These are phyloP conservation scores for Gorsachius goisagi DNA, from an alignment of 2,113 vertebrate species.

Conservation along the genomic window DNA sequence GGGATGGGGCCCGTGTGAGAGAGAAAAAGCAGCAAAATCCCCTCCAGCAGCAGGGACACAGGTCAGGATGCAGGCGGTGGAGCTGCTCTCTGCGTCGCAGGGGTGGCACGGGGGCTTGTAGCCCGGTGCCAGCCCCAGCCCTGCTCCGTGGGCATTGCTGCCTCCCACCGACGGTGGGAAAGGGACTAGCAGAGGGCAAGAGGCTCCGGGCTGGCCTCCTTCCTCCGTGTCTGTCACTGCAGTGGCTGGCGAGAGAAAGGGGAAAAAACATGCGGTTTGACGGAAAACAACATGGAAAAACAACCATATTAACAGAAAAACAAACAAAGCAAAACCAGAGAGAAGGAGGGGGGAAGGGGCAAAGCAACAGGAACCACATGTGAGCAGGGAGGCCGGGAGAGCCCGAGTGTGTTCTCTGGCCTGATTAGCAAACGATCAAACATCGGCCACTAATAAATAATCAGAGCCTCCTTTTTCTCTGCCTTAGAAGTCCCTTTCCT, in stretches of 20 bases:
- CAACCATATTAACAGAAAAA: constrained; percentile 79
- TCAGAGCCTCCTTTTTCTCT: constrained; percentile 57
- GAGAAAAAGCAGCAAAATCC: background rate
- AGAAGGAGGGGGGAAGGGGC: background rate
- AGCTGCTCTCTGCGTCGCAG: accelerated
- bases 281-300: constrained; percentile 79
- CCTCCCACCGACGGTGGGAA: background rate
- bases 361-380: constrained; percentile 59
- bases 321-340: constrained; percentile 75
- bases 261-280: constrained; percentile 80
- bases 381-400: background rate
- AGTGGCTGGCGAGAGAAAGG: constrained; percentile 72
- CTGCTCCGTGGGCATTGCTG: background rate
- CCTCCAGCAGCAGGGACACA: background rate
- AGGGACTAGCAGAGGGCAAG: background rate
- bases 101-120: accelerated
- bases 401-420: background rate
- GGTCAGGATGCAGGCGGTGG: background rate
- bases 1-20: background rate
- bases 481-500: constrained; percentile 39
- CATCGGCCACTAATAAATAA: constrained; percentile 57
- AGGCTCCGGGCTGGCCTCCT: background rate
- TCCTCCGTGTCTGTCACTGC: constrained; percentile 50
- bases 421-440: constrained; percentile 59
- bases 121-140: background rate